Evolutionary conservation across 2,888 invertebrate species (phyloP), one percentile per base, ranked within the genome.

Genomic region (Serrognathus titanus): DNA sequence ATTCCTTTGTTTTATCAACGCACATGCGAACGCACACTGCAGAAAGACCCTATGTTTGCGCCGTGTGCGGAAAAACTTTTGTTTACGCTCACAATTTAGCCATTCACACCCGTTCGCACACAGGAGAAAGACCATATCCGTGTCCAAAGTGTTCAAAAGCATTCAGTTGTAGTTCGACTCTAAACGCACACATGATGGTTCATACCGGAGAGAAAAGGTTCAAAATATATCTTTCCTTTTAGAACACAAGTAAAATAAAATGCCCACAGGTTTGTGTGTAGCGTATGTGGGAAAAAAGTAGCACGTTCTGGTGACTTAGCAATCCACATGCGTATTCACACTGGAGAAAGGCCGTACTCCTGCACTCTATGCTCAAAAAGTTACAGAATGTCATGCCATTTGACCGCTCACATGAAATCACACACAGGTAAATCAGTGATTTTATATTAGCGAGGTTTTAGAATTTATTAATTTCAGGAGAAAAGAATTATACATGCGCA

Each of bases 341-440:
- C 72, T 1, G 71, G 69, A 1, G 71, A 72, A 55, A 68, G 66
- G 51, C 72, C 71, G 3, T 73, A 72, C 55, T 60, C 61, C n/a
- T 73, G 73, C 55, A 61, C 59, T 10, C 45, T 72, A 16, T 73
- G 74, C 54, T 58, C 65, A 8, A 73, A 73, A 59, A 60, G 66
- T 4, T 74, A 72, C 52, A 65, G 69, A 45, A 73, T 73, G 71
- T 71, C 73, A 3, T 71, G 72, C 38, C 73, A 74, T 64, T 61
- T 74, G 39, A 64, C 65, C 1, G 67, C 67, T 4, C 74, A 74
- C 50, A 70, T 73, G 68, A 73, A 70, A 63, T 64, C 66, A 3
- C 74, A 72, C 55, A 72, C 71, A 59, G 72, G 73, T 71, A 59
- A 54, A 13, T 36, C 35, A 35, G 35, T 11, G n/a, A 13, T 46